Evolutionary conservation across 1,140 invertebrate genomes (phyloP), one percentile per base, ranked within the genome.

Genomic region (Philopotamus ludificatus): DNA sequence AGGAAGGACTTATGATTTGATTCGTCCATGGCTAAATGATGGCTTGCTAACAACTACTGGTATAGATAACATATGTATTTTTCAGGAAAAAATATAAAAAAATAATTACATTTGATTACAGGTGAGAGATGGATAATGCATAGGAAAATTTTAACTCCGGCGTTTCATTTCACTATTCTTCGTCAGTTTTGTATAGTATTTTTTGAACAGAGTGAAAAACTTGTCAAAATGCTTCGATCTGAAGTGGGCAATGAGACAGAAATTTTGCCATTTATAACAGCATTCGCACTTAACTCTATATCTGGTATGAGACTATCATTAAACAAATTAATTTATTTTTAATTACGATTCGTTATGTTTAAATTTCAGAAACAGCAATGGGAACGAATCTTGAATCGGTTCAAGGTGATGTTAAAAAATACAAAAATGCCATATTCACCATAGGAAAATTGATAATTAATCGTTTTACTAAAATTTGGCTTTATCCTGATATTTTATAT

Each of bases 161-260:
- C 92, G 0, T 97, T 97, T 76, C 93, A 97, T 75, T 95, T 95
- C 73, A 89, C 89, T 70, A 92, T 96, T 59, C 78, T 96, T 0
- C 82, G 88, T 66, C 85, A 92, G 70, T 95, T 93, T 75, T 72
- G 91, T 16, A 79, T 83, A 2, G 55, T 64, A 1, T 73, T 79
- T 41, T 72, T 67, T 4, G 75, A 77, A 50, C 72, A 76, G 47
- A 67, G 71, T 4, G 61, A 72, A 28, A 54, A 63, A 10, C 50
- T 76, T 20, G 47, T 76, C 8, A 59, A 67, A 25, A 64, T n/a
- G 15, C n/a, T 77, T 9, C 44, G 67, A 3, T 45, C 63, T 51
- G 67, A 59, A 21, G 49, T 66, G 1, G 72, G 67, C 3, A 70
- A 72, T 1, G 42, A 64, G 22, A 66, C 70, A 1, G 70, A 73